Evolutionary conservation across 1,140 invertebrate species (phyloP), one percentile per base, ranked within the genome.

Genomic region (Philotrypesis tridentata): DNA sequence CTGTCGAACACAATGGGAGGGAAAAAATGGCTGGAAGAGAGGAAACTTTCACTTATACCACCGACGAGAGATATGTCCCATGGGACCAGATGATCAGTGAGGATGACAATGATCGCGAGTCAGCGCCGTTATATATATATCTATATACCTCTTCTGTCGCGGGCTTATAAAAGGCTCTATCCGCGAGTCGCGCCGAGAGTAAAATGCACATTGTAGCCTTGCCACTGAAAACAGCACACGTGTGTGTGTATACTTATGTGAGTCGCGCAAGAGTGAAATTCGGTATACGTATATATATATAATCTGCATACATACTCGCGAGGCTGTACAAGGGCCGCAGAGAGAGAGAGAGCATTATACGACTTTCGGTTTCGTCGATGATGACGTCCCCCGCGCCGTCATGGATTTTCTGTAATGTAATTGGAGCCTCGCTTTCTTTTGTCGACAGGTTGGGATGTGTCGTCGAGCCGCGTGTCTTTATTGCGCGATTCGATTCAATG

Each of bases 1-100:
- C 1, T 17, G 40, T 7, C 40, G 43, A 79, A 80, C 79, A 80
- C 3, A n/a, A 73, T 73, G 70, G 33, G 9, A 43, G 8, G 79
- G 12, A 63, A 80, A 80, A 73, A 73, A 40, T 9, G 3, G 33
- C 33, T 37, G 4, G 33, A 37, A 37, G 33, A 21, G 21, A 72
- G 37, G 29, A 74, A 60, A 81, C 80, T 81, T 81, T 81, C 80
- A 76, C 80, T 73, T n/a, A n/a, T n/a, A n/a, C n/a, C n/a, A 70
- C 43, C 27, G 40, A 48, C 29, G 29, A 75, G 79, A 72, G n/a
- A n/a, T n/a, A n/a, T n/a, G n/a, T 73, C 79, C 68, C 70, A 37
- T 25, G 65, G n/a, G 25, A 21, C 37, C 25, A 55, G 72, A 76
- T 61, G 73, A 55, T 55, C 17, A 55, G n/a, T 55, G 48, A n/a